A percentile compares a stretch with the other conserved stretches of the same genome.
Evolutionary conservation across 35 echinoderm and acorn worm genomes (phyloP).

Genomic region (Strongylocentrotus purpuratus): DNA sequence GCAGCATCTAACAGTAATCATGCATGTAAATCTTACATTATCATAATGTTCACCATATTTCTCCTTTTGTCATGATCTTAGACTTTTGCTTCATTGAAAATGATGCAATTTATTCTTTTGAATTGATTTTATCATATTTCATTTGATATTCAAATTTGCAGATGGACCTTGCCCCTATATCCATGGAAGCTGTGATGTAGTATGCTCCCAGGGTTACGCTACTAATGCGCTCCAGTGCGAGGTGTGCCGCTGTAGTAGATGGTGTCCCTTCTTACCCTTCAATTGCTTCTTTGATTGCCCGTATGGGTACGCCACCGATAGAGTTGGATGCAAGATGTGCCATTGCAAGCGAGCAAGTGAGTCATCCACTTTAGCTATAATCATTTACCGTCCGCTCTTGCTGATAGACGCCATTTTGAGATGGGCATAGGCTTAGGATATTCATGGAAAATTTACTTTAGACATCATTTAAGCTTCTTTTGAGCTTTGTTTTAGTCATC

Average conservation of each 20-base stretch:
- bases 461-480: too few relatives aligned
- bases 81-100: not conserved
- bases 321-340: constrained; percentile 57
- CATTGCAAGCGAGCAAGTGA: constrained; percentile 56
- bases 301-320: constrained; percentile 58
- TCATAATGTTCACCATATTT: too few relatives aligned
- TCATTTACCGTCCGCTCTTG: not conserved
- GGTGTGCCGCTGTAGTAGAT: constrained; percentile 37
- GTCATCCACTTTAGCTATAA: not conserved
- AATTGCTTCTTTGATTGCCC: constrained; percentile 44
- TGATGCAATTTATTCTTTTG: not conserved
- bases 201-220: constrained; percentile 45
- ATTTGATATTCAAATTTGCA: not conserved
- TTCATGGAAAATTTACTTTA: too few relatives aligned
- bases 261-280: constrained; percentile 26
- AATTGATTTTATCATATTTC: not conserved
- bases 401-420: too few relatives aligned
- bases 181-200: constrained; percentile 19
- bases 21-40: too few relatives aligned
- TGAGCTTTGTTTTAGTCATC: too few relatives aligned
- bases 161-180: constrained; percentile 22
- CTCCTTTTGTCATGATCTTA: not conserved
- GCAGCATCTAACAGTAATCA: too few relatives aligned
- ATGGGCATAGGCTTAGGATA: too few relatives aligned
- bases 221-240: constrained; percentile 49